Evolutionary conservation across 2,113 vertebrate genomes (phyloP), one percentile per base, ranked within the genome.

Genomic region (Tringa solitaria): DNA sequence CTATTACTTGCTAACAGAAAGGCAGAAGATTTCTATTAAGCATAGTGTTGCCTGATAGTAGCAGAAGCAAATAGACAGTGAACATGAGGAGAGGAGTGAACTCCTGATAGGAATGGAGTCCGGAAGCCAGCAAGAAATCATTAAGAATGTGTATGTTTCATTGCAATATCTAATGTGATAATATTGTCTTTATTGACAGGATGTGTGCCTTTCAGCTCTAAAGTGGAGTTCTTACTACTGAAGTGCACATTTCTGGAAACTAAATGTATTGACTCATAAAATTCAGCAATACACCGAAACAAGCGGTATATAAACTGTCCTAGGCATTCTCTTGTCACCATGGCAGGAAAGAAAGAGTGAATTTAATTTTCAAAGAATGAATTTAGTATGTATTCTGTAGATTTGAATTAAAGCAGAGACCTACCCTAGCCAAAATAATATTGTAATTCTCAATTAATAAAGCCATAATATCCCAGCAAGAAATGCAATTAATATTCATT

Each of bases 11-110:
- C 51, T 76, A 79, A 89, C 26, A 94, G 94, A 84, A 78, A 91
- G n/a, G 76, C 73, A 90, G 61, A 93, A 70, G 85, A 97, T 84
- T 92, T 79, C 84, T 93, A n/a, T 90, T 96, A 95, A 78, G 76
- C 64, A 4, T 72, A 75, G 76, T 89, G 69, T 91, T 89, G 76
- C 69, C 79, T 89, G 86, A 96, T 50, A 87, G 37, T 53, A 91
- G 64, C 61, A 95, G 57, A 89, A 92, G 28, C 57, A 87, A 91
- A 84, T 4, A 81, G 79, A 75, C 63, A 90, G 76, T 28, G 43
- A 95, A 35, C 61, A 57, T 61, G 56, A 89, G 76, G 53, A 91
- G 48, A 57, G 76, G 92, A 82, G 84, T 57, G 33, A 93, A 80
- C 78, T 53, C 24, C 56, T 89, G 72, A 68, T 37, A 75, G 69